Evolutionary conservation across 2,888 invertebrate genomes (phyloP).

Genomic region (Eugnorisma glareosa): DNA sequence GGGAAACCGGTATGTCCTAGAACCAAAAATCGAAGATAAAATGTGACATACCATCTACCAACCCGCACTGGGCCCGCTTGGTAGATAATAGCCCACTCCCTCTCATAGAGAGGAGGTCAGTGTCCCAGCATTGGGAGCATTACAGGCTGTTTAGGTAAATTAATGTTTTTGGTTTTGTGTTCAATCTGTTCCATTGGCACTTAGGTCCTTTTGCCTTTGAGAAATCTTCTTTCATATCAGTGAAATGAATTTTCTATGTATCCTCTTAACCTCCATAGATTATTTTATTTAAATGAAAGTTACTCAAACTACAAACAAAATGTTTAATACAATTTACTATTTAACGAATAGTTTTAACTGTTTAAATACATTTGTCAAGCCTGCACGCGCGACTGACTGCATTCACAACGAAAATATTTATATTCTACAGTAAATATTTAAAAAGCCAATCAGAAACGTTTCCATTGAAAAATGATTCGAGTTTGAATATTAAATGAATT

Average conservation of each 20-base stretch:
- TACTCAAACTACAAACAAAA: background rate
- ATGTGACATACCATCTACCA: too few relatives aligned
- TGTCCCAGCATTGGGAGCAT: background rate
- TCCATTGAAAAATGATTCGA: constrained; percentile 53
- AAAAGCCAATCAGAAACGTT: constrained; percentile 60
- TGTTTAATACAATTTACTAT: constrained; percentile 5
- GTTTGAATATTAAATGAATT: constrained; percentile 68
- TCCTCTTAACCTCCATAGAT: background rate
- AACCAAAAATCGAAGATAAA: too few relatives aligned
- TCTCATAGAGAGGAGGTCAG: background rate
- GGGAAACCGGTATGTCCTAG: background rate
- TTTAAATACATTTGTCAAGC: constrained; percentile 19
- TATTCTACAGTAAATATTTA: constrained; percentile 50
- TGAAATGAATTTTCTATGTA: background rate
- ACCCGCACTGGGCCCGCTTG: background rate
- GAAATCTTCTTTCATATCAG: background rate
- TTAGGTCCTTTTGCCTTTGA: background rate
- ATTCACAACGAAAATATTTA: constrained; percentile 27
- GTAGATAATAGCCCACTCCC: background rate
- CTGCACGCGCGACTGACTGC: constrained; percentile 26
- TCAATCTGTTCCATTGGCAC: background rate
- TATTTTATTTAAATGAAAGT: background rate
- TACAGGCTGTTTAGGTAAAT: background rate
- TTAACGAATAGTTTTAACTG: constrained; percentile 15
- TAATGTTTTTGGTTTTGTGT: background rate